These are phyloP conservation scores for Moxostoma hubbsi DNA, from an alignment of 2,797 vertebrate species.

Conservation along the genomic window DNA sequence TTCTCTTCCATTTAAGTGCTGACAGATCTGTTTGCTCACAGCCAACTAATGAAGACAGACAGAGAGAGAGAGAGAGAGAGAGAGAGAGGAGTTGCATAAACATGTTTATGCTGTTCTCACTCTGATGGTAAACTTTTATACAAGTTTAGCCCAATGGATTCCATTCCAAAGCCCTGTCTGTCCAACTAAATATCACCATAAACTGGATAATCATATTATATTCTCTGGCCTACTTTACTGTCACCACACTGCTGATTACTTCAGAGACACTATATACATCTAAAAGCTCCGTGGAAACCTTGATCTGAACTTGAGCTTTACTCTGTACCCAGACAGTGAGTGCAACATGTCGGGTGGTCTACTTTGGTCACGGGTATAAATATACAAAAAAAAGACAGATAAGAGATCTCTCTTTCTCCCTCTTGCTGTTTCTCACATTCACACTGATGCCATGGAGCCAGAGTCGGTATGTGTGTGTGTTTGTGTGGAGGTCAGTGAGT, in stretches of 20 bases:
- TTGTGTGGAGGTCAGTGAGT: slow-evolving; percentile 39
- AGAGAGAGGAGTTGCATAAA: slow-evolving; percentile 13
- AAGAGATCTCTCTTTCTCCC: slow-evolving; percentile 6
- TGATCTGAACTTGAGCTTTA: slow-evolving; percentile 25
- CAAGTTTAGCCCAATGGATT: not conserved
- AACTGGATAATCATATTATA: slow-evolving; percentile 26
- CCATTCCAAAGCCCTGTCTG: not conserved
- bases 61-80: slow-evolving; percentile 19
- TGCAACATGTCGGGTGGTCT: slow-evolving; percentile 30
- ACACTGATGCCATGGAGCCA: slow-evolving; percentile 51
- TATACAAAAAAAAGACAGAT: slow-evolving; percentile 36
- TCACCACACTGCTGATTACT: not conserved
- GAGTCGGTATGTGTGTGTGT: slow-evolving; percentile 46
- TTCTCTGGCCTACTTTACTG: slow-evolving; percentile 7
- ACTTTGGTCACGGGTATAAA: slow-evolving; percentile 46
- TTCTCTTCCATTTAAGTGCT: slow-evolving; percentile 40
- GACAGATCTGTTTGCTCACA: slow-evolving; percentile 48
- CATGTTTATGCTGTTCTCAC: slow-evolving; percentile 4
- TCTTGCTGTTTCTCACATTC: slow-evolving; percentile 35
- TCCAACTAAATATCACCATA: slow-evolving; percentile 14
- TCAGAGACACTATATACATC: not conserved
- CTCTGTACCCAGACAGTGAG: slow-evolving; percentile 9
- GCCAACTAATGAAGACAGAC: slow-evolving; percentile 30
- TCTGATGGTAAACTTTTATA: not conserved
- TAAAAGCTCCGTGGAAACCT: not conserved